Evolutionary conservation across 2,113 vertebrate genomes (phyloP).

Genomic region (Helogale parvula): DNA sequence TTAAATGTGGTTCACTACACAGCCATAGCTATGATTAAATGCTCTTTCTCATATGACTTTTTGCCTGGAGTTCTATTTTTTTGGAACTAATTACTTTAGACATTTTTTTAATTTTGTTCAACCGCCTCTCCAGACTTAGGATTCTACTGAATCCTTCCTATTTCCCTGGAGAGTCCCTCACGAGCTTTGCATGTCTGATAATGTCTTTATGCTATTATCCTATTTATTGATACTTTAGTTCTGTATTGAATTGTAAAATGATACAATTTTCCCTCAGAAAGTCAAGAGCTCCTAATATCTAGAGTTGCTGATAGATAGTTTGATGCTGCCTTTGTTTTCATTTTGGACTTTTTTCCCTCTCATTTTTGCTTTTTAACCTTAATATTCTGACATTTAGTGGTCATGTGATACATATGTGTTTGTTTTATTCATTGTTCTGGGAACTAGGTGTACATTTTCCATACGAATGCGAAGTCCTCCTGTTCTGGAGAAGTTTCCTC

Average conservation of each 20-base stretch:
- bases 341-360: neutral
- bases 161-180: constrained; percentile 4
- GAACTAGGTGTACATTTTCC: neutral
- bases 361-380: neutral
- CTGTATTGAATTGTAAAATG: neutral
- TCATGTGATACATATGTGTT: neutral
- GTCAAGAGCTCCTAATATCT: neutral
- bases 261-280: neutral
- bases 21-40: neutral
- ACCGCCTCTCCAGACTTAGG: neutral
- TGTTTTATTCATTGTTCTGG: neutral
- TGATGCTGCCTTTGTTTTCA: neutral
- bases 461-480: neutral
- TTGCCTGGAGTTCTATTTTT: constrained; percentile 43
- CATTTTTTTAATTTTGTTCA: constrained; percentile 43
- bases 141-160: neutral
- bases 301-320: neutral
- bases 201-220: neutral
- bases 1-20: neutral
- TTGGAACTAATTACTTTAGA: constrained; percentile 45
- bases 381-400: neutral
- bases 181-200: neutral
- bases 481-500: neutral
- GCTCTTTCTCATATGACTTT: constrained; percentile 11
- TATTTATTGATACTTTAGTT: neutral